Conservation (phyloP, 2,888 invertebrate genomes). For the Limenitis camilla region DNA sequence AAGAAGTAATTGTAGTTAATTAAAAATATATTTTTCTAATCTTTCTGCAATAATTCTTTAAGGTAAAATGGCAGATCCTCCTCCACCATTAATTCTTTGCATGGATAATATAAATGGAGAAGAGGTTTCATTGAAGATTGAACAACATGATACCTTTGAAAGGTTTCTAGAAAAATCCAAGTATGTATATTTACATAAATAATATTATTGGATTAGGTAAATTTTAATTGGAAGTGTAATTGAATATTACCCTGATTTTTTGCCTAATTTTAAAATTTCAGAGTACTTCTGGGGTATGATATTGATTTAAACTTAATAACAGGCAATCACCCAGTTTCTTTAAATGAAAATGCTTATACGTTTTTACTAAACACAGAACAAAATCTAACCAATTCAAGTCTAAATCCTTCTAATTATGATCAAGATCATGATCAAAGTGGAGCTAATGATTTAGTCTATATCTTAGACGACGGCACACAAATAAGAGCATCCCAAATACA, state of each 20-base stretch:
- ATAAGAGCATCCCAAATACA: constrained; percentile 67
- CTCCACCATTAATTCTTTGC: constrained; percentile 50
- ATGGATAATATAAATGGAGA: constrained; percentile 58
- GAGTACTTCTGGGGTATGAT: constrained; percentile 49
- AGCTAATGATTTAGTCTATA: constrained; percentile 47
- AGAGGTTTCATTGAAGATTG: constrained; percentile 54
- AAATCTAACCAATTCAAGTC: constrained; percentile 28
- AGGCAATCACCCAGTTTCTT: constrained; percentile 50
- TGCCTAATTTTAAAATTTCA: constrained; percentile 2
- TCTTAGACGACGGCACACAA: constrained; percentile 64
- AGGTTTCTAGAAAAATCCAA: constrained; percentile 60
- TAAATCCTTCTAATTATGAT: constrained; percentile 33
- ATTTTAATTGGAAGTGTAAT: not conserved
- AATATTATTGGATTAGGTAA: not conserved
- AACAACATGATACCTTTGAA: constrained; percentile 56
- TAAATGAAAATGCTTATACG: constrained; percentile 58
- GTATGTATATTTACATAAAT: constrained; percentile 35
- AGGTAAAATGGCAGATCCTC: constrained; percentile 2
- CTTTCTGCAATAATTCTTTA: too few species aligned
- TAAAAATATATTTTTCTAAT: too few species aligned
- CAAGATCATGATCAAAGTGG: constrained; percentile 30
- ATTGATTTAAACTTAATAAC: constrained; percentile 60
- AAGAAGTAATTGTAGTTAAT: too few species aligned
- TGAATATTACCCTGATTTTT: not conserved
- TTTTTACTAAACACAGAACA: constrained; percentile 54